These are phyloP conservation scores for Lathronympha strigana DNA, from an alignment of 2,888 invertebrate genomes.

Conservation along the genomic window DNA sequence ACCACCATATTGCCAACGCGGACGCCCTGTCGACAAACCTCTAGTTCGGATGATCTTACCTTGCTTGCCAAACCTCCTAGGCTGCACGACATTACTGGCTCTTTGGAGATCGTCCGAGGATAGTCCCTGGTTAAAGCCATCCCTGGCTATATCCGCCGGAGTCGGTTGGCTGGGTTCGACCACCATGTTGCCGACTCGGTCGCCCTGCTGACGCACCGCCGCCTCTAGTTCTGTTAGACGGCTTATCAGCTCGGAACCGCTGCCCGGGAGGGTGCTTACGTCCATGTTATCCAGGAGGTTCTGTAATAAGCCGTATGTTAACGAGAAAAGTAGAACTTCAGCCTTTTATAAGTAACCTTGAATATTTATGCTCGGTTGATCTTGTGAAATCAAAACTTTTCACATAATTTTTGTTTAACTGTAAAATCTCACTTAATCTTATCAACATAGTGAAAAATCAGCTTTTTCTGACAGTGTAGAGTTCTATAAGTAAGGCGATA, in stretches of 20 bases:
- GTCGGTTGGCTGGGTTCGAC: constrained; percentile 69
- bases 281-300: constrained; percentile 71
- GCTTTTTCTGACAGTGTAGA: too few relatives aligned
- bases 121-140: constrained; percentile 60
- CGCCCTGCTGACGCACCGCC: constrained; percentile 73
- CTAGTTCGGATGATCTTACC: constrained; percentile 72
- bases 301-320: constrained; percentile 48
- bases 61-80: constrained; percentile 83
- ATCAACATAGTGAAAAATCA: too few relatives aligned
- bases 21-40: constrained; percentile 73
- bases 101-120: constrained; percentile 83
- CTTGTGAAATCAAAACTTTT: too few relatives aligned
- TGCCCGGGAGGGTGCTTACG: constrained; percentile 83
- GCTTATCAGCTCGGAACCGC: constrained; percentile 83
- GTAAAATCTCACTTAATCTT: too few relatives aligned
- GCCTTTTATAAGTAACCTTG: too few relatives aligned
- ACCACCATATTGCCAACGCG: constrained; percentile 81
- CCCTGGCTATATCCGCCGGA: constrained; percentile 56
- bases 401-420: too few relatives aligned
- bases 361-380: too few relatives aligned
- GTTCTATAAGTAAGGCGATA: too few relatives aligned
- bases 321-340: too few relatives aligned
- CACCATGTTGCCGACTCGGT: constrained; percentile 78
- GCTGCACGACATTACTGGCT: constrained; percentile 80
- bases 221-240: constrained; percentile 74